Conservation (phyloP, 2,888 invertebrate genomes). For the Ennomos quercinarius region DNA sequence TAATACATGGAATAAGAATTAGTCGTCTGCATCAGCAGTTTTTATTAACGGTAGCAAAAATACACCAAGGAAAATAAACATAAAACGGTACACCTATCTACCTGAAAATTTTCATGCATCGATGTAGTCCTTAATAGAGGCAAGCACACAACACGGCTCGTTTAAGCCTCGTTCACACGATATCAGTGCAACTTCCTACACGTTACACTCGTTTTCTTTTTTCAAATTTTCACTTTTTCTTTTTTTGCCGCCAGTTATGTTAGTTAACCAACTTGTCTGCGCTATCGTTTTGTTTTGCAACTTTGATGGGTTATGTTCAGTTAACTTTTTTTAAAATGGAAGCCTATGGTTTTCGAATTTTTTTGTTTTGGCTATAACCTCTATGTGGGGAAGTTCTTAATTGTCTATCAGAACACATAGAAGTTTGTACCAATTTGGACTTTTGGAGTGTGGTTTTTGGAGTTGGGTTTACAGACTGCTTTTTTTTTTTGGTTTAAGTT, state of each 20-base stretch:
- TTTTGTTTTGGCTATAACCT: slow-evolving; percentile 31
- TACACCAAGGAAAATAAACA: too few species aligned
- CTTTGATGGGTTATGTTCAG: slow-evolving; percentile 43
- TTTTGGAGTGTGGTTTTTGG: slow-evolving; percentile 14
- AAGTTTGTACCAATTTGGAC: slow-evolving; percentile 18
- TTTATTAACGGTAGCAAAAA: too few species aligned
- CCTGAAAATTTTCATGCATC: slow-evolving; percentile 30
- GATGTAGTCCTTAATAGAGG: slow-evolving; percentile 38
- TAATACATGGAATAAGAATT: too few species aligned
- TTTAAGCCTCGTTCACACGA: slow-evolving; percentile 65
- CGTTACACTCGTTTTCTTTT: slow-evolving; percentile 32
- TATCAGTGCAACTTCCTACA: slow-evolving; percentile 49
- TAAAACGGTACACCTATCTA: slow-evolving; percentile 8
- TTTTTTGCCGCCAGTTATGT: slow-evolving; percentile 43
- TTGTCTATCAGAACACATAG: slow-evolving; percentile 41
- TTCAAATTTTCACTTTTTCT: slow-evolving; percentile 46
- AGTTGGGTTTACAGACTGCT: not conserved
- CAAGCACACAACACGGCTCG: slow-evolving; percentile 49
- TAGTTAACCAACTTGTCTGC: slow-evolving; percentile 53
- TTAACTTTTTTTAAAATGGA: slow-evolving; percentile 31
- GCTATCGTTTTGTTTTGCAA: slow-evolving; percentile 47
- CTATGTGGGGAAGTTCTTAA: slow-evolving; percentile 39
- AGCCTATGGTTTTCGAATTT: slow-evolving; percentile 15
- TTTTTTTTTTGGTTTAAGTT: not conserved
- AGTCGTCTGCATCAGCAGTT: too few species aligned